Evolutionary conservation across 2,113 vertebrate species (phyloP).

Genomic region (Anoura caudifer): DNA sequence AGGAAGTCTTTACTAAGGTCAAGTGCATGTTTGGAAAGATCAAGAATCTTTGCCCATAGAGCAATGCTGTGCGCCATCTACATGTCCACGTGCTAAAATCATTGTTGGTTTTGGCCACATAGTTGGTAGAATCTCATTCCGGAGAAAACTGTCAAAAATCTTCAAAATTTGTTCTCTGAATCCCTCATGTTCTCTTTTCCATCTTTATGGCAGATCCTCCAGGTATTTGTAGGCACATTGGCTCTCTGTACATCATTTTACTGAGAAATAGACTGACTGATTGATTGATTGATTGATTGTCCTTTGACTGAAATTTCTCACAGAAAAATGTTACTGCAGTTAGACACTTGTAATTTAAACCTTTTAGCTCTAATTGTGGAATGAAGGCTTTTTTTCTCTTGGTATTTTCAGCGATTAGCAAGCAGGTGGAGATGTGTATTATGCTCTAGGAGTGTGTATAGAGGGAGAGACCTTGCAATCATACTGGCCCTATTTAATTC

Average conservation of each 20-base stretch:
- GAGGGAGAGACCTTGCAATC: neutral
- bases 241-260: neutral
- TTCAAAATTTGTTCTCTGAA: neutral
- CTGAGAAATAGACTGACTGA: neutral
- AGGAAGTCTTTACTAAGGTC: neutral
- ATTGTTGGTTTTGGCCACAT: neutral
- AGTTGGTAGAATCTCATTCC: neutral
- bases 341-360: conserved; percentile 36
- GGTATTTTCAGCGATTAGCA: conserved; percentile 4
- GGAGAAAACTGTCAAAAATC: neutral
- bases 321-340: conserved; percentile 21
- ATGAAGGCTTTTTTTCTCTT: neutral
- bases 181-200: neutral
- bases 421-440: neutral
- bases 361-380: conserved; percentile 39
- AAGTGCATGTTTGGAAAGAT: neutral
- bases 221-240: neutral
- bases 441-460: neutral
- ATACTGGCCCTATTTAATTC: neutral
- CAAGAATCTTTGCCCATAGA: neutral
- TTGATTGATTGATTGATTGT: conserved; percentile 16
- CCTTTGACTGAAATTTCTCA: neutral
- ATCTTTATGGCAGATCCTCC: neutral
- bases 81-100: neutral
- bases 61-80: neutral